Evolutionary conservation across 2,888 invertebrate genomes (phyloP).

Genomic region (Dromius quadrimaculatus): DNA sequence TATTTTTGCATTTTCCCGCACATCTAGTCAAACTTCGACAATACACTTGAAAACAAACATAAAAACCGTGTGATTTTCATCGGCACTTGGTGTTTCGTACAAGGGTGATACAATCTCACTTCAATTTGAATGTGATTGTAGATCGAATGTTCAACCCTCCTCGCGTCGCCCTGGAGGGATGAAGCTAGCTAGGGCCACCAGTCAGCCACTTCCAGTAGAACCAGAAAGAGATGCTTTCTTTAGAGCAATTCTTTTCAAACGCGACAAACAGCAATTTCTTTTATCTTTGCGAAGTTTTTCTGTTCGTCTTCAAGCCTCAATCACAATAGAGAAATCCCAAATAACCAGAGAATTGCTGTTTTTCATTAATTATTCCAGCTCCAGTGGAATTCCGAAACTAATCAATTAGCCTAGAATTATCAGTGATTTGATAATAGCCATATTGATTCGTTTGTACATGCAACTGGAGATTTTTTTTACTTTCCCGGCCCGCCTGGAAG

Average conservation of each 20-base stretch:
- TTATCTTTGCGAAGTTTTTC: slow-evolving; percentile 61
- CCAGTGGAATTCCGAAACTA: too few relatives aligned
- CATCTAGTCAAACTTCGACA: too few relatives aligned
- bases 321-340: too few relatives aligned
- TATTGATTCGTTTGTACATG: too few relatives aligned
- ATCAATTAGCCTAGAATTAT: too few relatives aligned
- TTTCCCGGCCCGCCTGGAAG: too few relatives aligned
- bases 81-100: background rate
- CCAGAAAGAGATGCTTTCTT: slow-evolving; percentile 5
- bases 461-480: too few relatives aligned
- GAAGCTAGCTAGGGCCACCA: background rate
- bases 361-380: too few relatives aligned
- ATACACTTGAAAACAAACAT: slow-evolving; percentile 18
- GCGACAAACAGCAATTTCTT: slow-evolving; percentile 64
- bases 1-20: too few relatives aligned
- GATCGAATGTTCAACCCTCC: slow-evolving; percentile 43
- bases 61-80: background rate
- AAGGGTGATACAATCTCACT: slow-evolving; percentile 46
- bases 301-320: slow-evolving; percentile 20
- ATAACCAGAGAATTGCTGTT: too few relatives aligned
- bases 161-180: background rate
- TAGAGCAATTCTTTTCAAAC: slow-evolving; percentile 51
- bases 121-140: slow-evolving; percentile 52
- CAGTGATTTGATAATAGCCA: too few relatives aligned
- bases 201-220: slow-evolving; percentile 5